Conservation (phyloP, 1,140 invertebrate genomes). For the Coptotermes formosanus region DNA sequence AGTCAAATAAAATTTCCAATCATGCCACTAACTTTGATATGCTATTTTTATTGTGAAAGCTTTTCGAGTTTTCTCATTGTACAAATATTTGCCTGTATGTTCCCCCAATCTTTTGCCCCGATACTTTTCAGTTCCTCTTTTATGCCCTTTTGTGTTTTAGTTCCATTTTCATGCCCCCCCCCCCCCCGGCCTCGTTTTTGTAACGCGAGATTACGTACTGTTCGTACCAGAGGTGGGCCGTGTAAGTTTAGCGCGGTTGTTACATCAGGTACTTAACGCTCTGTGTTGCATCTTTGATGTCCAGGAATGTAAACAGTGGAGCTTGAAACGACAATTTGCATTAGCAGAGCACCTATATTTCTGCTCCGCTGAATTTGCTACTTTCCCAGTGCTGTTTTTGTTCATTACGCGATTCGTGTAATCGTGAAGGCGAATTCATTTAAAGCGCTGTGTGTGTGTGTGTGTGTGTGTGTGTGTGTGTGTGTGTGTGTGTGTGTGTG, state of each 20-base stretch:
- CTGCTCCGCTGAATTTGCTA: not conserved
- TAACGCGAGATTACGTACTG: not conserved
- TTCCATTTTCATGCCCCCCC: not conserved
- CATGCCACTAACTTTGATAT: not conserved
- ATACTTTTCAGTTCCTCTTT: not conserved
- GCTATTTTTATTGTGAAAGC: not conserved
- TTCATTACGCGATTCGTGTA: not conserved
- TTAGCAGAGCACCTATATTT: not conserved
- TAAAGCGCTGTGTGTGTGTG: not conserved
- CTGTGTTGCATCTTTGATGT: slow-evolving; percentile 17
- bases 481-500: not conserved
- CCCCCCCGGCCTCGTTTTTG: not conserved
- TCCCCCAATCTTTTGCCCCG: not conserved
- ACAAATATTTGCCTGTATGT: not conserved
- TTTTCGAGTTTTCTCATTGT: not conserved
- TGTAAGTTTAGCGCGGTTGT: not conserved
- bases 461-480: not conserved
- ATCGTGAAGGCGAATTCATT: slow-evolving; percentile 9
- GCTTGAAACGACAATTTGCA: not conserved
- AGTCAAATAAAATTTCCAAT: slow-evolving; percentile 7
- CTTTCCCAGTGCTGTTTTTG: not conserved
- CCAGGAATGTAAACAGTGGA: not conserved
- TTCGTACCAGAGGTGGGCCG: not conserved
- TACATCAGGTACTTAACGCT: not conserved
- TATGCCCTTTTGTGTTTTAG: not conserved